Base-by-base conservation (phyloP, 2,797 vertebrate species). In the Otolemur crassicaudatus region DNA sequence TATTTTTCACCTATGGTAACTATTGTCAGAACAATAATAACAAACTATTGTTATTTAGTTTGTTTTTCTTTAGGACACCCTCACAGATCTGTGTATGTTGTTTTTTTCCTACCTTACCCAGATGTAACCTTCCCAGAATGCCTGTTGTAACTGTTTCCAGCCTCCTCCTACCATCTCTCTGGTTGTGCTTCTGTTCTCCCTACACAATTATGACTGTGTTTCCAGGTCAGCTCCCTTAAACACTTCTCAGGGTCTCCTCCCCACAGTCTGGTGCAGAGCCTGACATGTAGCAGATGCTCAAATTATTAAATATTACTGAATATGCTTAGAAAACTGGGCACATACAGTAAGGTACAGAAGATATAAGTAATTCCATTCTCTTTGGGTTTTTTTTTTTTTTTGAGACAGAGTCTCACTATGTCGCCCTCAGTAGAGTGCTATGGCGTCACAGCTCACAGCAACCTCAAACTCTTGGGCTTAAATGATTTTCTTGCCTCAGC, bases 1-100 rank as follows among this genome's bases (percentile, higher is more conserved):
- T 8, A 11, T 58, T 79, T 29, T 34, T 53, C 58, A 1, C 11
- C 58, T 58, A 0, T 3, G 0, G 27, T 67, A 25, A 27, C 86
- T 11, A 0, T 29, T 20, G 25, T 16, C 9, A 12, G 37, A 43
- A 43, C 40, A 43, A 43, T 43, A 43, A 43, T 43, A 43, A 43
- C 40, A 43, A 43, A 43, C 40, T 43, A 43, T 43, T 43, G 40
- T 77, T 40, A 37, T 56, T 46, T 31, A 56, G 9, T 3, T 40
- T 7, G 0, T 19, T 22, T 77, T 75, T 58, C 77, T 20, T 1
- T 19, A 27, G 22, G 40, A n/a, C 7, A 16, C 53, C n/a, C 10
- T 87, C 40, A 22, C 9, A 13, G 4, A 8, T 23, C 31, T 8
- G 6, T 1, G 1, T 46, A 17, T 23, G 4, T 25, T 5, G 4